A percentile compares a stretch with the other conserved stretches of the same genome.
Conservation (phyloP, 37 sponge, comb jelly and placozoan genomes). For the Geodia barretti region DNA sequence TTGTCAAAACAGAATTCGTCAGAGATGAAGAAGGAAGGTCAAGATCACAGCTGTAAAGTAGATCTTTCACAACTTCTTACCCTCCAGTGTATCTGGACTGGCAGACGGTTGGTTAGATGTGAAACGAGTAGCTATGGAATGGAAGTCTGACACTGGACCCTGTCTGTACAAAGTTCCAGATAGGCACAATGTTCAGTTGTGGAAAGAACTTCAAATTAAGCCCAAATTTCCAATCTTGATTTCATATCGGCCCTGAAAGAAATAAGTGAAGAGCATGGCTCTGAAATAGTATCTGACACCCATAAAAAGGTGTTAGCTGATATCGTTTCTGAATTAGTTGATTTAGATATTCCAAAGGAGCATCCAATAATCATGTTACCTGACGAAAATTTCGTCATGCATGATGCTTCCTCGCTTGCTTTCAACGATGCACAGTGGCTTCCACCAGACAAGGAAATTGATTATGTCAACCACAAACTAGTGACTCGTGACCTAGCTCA, state of each 20-base stretch:
- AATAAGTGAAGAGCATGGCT: conserved; percentile 33
- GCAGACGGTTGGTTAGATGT: conserved; percentile 21
- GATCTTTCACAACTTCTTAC: not conserved
- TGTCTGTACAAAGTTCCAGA: conserved; percentile 48
- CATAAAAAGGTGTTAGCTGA: conserved; percentile 11
- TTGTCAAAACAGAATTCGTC: too few relatives aligned
- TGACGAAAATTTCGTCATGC: conserved; percentile 29
- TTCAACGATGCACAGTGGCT: conserved; percentile 59
- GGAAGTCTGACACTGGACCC: conserved; percentile 21
- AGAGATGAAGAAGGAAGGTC: too few relatives aligned
- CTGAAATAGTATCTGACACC: conserved; percentile 3
- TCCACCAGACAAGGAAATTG: not conserved
- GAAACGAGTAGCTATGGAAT: conserved; percentile 10
- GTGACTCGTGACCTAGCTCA: conserved; percentile 33
- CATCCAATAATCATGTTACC: conserved; percentile 28
- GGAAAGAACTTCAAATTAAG: conserved; percentile 29
- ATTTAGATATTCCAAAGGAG: conserved; percentile 18
- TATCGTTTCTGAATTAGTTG: conserved; percentile 11
- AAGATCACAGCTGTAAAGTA: not conserved
- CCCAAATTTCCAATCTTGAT: conserved; percentile 31
- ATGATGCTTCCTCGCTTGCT: conserved; percentile 16
- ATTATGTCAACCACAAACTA: conserved; percentile 8
- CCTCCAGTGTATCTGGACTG: conserved; percentile 32
- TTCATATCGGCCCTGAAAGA: conserved; percentile 31
- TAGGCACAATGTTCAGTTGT: conserved; percentile 2